A percentile compares a stretch with the other conserved stretches of the same genome.
phyloP scores from a whole-genome alignment of 2,113 vertebrate species.

The Turdus rufiventris region DNA sequence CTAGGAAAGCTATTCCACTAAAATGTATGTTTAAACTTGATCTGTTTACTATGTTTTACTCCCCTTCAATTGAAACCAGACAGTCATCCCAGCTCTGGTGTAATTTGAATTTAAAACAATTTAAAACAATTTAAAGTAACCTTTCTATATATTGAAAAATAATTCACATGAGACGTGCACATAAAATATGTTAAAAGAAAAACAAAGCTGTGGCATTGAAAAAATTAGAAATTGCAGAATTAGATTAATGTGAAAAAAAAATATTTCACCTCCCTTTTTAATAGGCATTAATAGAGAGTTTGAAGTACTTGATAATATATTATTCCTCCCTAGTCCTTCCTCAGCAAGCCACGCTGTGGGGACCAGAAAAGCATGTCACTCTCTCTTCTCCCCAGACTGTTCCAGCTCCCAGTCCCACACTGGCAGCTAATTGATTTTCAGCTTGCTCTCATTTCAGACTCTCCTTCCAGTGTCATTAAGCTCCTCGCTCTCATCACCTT shows the following conservation, averaged over 20 bases:
- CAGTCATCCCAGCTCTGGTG: background rate
- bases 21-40: constrained; percentile 4
- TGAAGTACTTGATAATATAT: background rate
- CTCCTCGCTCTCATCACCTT: background rate
- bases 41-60: constrained; percentile 10
- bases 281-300: background rate
- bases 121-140: background rate
- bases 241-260: background rate
- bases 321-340: background rate
- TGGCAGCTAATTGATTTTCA: background rate
- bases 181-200: background rate
- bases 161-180: background rate
- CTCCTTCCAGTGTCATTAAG: background rate
- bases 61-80: background rate
- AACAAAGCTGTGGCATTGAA: background rate
- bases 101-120: background rate
- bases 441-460: background rate
- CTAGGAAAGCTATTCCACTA: background rate
- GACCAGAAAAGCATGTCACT: background rate
- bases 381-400: background rate
- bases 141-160: background rate
- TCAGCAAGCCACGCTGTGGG: background rate
- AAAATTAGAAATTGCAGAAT: background rate
- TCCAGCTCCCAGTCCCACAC: background rate
- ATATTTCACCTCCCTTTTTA: background rate